Base-by-base conservation (phyloP, 2,113 vertebrate species). In the Dryoscopus gambensis region DNA sequence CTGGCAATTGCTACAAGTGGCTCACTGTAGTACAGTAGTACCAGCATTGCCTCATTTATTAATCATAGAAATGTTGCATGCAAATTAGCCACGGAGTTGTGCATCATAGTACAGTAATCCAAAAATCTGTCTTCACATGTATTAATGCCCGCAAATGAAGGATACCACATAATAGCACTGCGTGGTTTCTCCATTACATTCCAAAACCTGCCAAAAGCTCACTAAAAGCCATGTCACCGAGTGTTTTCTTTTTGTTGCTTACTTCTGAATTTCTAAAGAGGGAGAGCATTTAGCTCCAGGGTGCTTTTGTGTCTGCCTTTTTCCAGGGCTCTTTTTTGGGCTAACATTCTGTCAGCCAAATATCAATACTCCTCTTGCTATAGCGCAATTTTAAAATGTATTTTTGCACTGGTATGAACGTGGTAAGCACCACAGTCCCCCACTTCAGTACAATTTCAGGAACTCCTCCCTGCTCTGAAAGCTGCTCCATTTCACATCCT, bases 21-120 rank as follows among this genome's bases (percentile, higher is more conserved):
- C 65, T 94, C 55, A 44, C 59, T 77, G 68, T 37, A 69, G 35
- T 50, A 68, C 78, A 65, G 42, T 73, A 76, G 74, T 69, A 62
- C 30, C 23, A 85, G 75, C 63, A 50, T 90, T 93, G 87, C 87
- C 33, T 78, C 67, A 87, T 77, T 74, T 80, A 91, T 94, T 94
- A 92, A 93, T 87, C 42, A 85, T 44, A 73, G 65, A 68, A 67
- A 83, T 60, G 64, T 35, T 87, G 49, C 37, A 90, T 65, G 79
- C 40, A 95, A 93, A 95, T 91, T 64, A 91, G 67, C 62, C n/a
- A 80, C 42, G 73, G 28, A 59, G 42, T 62, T 89, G 23, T 94
- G 74, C 63, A 62, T 86, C 55, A 62, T 47, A 85, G 69, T 39
- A 42, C 59, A 90, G 7, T 65, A 63, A 86, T 59, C 7, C n/a